Percentiles rank a stretch among this genome's conserved stretches.
These are phyloP conservation scores for Tachina fera DNA, from an alignment of 2,888 invertebrate genomes.

Conservation along the genomic window DNA sequence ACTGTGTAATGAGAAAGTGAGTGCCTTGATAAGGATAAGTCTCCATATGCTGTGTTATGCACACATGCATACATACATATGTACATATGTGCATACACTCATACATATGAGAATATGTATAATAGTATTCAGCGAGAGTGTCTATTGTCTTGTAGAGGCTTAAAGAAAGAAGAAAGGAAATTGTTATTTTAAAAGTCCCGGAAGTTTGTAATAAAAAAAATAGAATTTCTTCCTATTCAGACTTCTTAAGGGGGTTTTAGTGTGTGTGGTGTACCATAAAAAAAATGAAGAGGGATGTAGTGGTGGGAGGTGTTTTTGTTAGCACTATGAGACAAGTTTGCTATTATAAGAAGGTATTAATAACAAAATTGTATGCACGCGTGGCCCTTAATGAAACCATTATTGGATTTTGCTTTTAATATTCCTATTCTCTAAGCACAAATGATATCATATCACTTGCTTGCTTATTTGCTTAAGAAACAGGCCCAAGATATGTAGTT, in stretches of 20 bases:
- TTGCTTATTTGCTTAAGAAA: neutral
- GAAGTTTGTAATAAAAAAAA: conserved; percentile 30
- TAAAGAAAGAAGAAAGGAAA: neutral
- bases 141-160: conserved; percentile 5
- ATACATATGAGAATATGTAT: too few relatives aligned
- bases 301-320: neutral
- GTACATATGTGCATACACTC: too few relatives aligned
- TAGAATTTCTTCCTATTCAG: neutral
- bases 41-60: neutral
- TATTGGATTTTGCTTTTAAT: conserved; percentile 62
- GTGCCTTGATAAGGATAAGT: neutral
- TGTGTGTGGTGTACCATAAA: neutral
- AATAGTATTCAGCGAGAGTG: neutral
- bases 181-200: conserved; percentile 39
- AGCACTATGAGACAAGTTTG: neutral
- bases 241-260: neutral
- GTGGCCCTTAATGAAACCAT: conserved; percentile 60
- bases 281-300: neutral
- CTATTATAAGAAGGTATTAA: conserved; percentile 26
- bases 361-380: conserved; percentile 45
- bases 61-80: too few relatives aligned
- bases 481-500: neutral
- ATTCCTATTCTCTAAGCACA: neutral
- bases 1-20: neutral
- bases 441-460: conserved; percentile 31